phyloP scores from a whole-genome alignment of 2,888 invertebrate species.

The Lymantria dispar region DNA sequence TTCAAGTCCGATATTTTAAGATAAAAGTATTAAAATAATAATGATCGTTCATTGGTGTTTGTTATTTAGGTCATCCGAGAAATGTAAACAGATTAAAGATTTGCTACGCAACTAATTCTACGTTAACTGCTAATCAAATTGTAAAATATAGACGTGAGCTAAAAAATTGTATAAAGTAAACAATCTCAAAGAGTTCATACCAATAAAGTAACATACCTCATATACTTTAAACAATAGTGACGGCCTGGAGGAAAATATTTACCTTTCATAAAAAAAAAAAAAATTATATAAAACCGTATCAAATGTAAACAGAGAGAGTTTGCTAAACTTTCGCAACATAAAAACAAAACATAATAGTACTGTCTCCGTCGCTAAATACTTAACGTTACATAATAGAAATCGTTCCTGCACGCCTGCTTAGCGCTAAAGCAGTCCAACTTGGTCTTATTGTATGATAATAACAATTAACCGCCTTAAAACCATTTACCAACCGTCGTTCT shows the following conservation, averaged over 20 bases:
- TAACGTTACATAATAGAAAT: conserved; percentile 38
- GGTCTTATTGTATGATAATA: conserved; percentile 43
- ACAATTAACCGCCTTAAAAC: conserved; percentile 27
- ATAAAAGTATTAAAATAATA: too few species aligned
- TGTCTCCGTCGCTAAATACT: conserved; percentile 20
- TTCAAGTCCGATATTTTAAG: too few species aligned
- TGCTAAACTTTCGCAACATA: conserved; percentile 20
- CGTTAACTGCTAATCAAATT: too few species aligned
- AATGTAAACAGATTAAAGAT: too few species aligned
- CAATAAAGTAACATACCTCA: background rate
- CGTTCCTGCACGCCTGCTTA: conserved; percentile 19
- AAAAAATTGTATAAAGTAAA: background rate
- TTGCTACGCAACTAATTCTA: too few species aligned
- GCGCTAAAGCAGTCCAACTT: conserved; percentile 21
- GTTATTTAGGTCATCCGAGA: too few species aligned
- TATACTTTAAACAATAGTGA: background rate
- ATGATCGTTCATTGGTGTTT: too few species aligned
- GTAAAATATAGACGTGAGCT: too few species aligned
- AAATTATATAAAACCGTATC: conserved; percentile 5
- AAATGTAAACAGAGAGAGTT: conserved; percentile 17
- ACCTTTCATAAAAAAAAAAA: background rate
- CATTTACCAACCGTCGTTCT: conserved; percentile 17
- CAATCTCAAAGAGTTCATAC: background rate
- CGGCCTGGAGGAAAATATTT: background rate
- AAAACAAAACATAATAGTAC: conserved; percentile 31